A percentile compares a stretch with the other conserved stretches of the same genome.
These are phyloP conservation scores for Hoplostethus atlanticus DNA, from an alignment of 2,797 vertebrate species.

Conservation along the genomic window DNA sequence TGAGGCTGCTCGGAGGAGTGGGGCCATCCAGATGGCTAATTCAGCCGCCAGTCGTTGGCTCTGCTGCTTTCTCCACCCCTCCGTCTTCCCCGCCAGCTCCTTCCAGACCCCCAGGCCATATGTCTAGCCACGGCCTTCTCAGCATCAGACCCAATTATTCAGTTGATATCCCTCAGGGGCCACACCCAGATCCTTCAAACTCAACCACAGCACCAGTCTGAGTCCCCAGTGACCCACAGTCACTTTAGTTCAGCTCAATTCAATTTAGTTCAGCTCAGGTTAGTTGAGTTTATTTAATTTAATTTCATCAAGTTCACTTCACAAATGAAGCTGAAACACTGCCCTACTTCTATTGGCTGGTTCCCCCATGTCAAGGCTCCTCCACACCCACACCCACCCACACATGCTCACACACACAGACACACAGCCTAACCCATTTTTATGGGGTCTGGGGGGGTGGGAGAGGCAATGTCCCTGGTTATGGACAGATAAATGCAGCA, in stretches of 20 bases:
- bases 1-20: slow-evolving; percentile 5
- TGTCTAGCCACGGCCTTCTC: slow-evolving; percentile 66
- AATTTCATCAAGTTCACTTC: no score
- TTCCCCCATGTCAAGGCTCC: slow-evolving; percentile 33
- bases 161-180: slow-evolving; percentile 44
- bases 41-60: slow-evolving; percentile 5
- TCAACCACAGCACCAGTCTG: background rate
- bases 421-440: no score
- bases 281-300: background rate
- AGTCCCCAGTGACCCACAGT: background rate
- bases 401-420: background rate
- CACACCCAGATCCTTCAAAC: slow-evolving; percentile 44
- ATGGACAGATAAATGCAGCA: no score
- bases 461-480: no score
- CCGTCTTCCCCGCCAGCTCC: slow-evolving; percentile 18
- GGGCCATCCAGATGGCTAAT: slow-evolving; percentile 45
- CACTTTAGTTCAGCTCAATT: background rate
- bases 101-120: slow-evolving; percentile 56
- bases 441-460: no score
- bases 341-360: slow-evolving; percentile 64
- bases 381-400: slow-evolving; percentile 7
- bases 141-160: slow-evolving; percentile 64
- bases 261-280: background rate
- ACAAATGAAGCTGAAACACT: slow-evolving; percentile 45
- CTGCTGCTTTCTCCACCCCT: slow-evolving; percentile 16